Evolutionary conservation across 2,113 vertebrate genomes (phyloP).

Genomic region (Numida meleagris): DNA sequence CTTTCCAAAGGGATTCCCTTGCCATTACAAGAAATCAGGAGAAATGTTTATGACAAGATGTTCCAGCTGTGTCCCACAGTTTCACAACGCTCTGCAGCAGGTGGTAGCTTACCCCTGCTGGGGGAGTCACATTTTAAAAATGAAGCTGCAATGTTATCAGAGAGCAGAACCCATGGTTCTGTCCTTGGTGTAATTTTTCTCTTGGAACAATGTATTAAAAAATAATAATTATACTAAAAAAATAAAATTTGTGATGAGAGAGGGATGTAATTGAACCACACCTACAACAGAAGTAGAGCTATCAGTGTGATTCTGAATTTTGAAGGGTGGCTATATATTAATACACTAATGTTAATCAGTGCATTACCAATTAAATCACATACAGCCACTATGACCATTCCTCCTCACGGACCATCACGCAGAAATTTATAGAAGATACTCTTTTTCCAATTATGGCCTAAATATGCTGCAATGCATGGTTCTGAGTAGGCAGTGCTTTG

Average conservation of each 20-base stretch:
- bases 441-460: neutral
- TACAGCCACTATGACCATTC: neutral
- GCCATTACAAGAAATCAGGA: neutral
- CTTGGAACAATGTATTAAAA: neutral
- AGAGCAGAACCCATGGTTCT: neutral
- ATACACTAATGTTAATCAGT: neutral
- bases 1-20: neutral
- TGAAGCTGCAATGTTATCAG: neutral
- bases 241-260: neutral
- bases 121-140: neutral
- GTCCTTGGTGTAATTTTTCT: neutral
- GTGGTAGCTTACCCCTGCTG: neutral
- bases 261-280: neutral
- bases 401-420: neutral
- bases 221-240: neutral
- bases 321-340: neutral
- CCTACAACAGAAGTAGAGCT: neutral
- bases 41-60: fast-evolving
- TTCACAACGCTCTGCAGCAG: neutral
- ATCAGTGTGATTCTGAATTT: neutral
- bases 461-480: fast-evolving
- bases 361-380: neutral
- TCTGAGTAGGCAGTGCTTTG: neutral
- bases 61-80: neutral
- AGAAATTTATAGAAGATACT: neutral